phyloP scores from a whole-genome alignment of 2,113 vertebrate genomes.

The Barnardius zonarius region DNA sequence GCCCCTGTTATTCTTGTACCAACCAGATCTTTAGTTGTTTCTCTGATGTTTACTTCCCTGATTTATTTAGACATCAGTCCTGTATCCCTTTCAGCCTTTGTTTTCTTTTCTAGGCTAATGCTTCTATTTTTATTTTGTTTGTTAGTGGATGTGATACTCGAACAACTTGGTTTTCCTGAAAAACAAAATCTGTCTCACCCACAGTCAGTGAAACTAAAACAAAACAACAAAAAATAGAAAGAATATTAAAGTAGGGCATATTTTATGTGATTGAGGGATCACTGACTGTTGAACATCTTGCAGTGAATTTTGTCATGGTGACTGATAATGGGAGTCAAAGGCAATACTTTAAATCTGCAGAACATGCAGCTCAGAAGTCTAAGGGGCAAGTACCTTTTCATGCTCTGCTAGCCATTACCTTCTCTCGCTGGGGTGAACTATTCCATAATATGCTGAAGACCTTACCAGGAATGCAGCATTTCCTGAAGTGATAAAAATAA shows the following conservation, averaged over 20 bases:
- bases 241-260: not conserved
- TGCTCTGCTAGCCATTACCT: not conserved
- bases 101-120: conserved; percentile 44
- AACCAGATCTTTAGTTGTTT: not conserved
- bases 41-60: conserved; percentile 1
- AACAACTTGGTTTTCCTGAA: conserved; percentile 9
- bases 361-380: not conserved
- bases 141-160: not conserved
- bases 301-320: not conserved
- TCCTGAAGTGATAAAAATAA: not conserved
- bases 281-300: not conserved
- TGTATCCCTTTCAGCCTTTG: conserved; percentile 28
- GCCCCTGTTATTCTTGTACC: not conserved
- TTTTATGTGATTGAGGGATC: not conserved
- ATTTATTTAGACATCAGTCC: conserved; percentile 33
- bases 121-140: conserved; percentile 58
- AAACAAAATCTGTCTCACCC: not conserved
- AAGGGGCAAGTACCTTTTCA: not conserved
- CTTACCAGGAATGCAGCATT: not conserved
- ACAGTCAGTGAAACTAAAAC: not conserved
- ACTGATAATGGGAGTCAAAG: not conserved
- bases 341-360: not conserved
- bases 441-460: not conserved
- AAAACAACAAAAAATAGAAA: not conserved
- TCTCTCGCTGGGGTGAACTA: not conserved